Percentiles rank a stretch among this genome's conserved stretches.
Evolutionary conservation across 2,888 invertebrate species (phyloP).

Genomic region (Neocrepidodera transversa): DNA sequence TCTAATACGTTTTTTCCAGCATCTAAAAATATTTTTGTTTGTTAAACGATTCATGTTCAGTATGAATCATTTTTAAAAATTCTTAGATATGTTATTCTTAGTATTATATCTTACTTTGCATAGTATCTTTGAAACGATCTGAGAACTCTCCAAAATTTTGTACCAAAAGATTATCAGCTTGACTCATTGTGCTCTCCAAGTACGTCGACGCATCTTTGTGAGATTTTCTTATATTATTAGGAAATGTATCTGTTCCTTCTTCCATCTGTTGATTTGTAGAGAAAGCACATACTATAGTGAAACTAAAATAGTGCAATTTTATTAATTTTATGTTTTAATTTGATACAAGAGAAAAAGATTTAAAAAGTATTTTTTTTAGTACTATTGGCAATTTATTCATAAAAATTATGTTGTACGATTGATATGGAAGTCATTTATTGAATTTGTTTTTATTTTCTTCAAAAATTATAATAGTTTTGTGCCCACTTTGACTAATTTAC

Average conservation of each 20-base stretch:
- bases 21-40: conserved; percentile 55
- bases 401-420: too few relatives aligned
- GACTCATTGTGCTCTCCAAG: conserved; percentile 73
- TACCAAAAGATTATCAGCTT: conserved; percentile 75
- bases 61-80: too few relatives aligned
- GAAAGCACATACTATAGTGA: conserved; percentile 91
- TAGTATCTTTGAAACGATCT: conserved; percentile 67
- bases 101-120: conserved; percentile 66
- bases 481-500: too few relatives aligned
- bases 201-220: conserved; percentile 74
- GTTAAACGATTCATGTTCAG: neutral
- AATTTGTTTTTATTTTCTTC: too few relatives aligned
- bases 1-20: conserved; percentile 70
- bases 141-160: conserved; percentile 79
- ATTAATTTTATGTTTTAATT: too few relatives aligned
- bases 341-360: too few relatives aligned
- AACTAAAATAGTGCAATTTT: conserved; percentile 65
- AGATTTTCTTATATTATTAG: conserved; percentile 67
- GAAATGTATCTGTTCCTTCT: conserved; percentile 71
- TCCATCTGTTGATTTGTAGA: conserved; percentile 88
- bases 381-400: too few relatives aligned
- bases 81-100: too few relatives aligned
- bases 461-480: too few relatives aligned
- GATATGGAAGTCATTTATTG: too few relatives aligned
- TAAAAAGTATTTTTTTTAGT: too few relatives aligned